Percentiles rank a stretch among this genome's conserved stretches.
phyloP scores from a whole-genome alignment of 1,140 invertebrate species.

The Trichoplusia ni region DNA sequence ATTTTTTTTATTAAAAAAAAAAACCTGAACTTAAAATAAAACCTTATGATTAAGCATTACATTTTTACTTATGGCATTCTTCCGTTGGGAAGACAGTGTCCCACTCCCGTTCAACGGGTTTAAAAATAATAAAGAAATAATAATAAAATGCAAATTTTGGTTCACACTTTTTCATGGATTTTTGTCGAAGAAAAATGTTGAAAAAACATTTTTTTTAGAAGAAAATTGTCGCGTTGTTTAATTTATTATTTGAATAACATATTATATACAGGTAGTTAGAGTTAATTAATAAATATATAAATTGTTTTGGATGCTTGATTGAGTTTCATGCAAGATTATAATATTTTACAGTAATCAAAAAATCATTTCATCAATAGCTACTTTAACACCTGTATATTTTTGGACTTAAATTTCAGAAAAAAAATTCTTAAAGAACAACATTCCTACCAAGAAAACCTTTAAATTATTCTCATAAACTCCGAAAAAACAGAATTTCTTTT shows the following conservation, averaged over 20 bases:
- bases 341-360: slow-evolving; percentile 15
- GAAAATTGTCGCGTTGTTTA: not conserved
- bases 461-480: no score
- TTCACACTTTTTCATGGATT: not conserved
- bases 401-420: no score
- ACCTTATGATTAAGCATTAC: slow-evolving; percentile 10
- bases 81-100: slow-evolving; percentile 19
- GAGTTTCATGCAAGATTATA: not conserved
- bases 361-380: not conserved
- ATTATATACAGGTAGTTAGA: not conserved
- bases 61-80: slow-evolving; percentile 22
- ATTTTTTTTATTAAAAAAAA: slow-evolving; percentile 1
- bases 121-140: slow-evolving; percentile 5
- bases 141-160: slow-evolving; percentile 25
- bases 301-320: not conserved
- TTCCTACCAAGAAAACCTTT: no score
- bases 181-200: not conserved
- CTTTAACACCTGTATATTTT: not conserved
- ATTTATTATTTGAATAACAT: not conserved
- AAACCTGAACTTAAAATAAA: slow-evolving; percentile 22
- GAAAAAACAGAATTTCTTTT: not conserved
- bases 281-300: not conserved
- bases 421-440: no score
- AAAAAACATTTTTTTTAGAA: not conserved
- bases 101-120: slow-evolving; percentile 38